Evolutionary conservation across 2,113 vertebrate genomes (phyloP), one percentile per base, ranked within the genome.

Genomic region (Scatophagus argus): DNA sequence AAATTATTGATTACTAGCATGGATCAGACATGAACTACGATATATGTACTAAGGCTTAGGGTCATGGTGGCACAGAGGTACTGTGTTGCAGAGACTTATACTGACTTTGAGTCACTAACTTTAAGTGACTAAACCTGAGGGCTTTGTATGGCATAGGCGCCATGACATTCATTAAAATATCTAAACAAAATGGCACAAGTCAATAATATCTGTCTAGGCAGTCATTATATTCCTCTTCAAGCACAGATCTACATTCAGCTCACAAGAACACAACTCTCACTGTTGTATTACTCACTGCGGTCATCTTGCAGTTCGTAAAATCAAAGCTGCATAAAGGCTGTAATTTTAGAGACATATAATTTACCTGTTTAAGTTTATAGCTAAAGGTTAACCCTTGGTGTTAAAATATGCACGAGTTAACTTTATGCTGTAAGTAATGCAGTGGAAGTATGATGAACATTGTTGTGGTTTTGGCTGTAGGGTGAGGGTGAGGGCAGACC

Each of bases 251-350:
- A 31, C 80, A 71, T 63, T 56, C 65, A 25, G 43, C 55, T 75
- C 49, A 73, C 21, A 31, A 63, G 19, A 61, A 66, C 6, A 46
- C 52, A 54, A 70, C 58, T 79, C 44, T 77, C 71, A 71, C 77
- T 83, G 86, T 87, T 88, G 67, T 79, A 84, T 89, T 89, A 87
- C 87, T 89, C 78, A 84, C 59, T 80, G 83, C 75, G 88, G 91
- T 86, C 86, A 87, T 82, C 83, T 85, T 82, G 86, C 84, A 92
- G 87, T 89, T 90, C 74, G 58, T 92, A 90, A 88, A 91, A 91
- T 91, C 74, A 90, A 85, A 89, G 91, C 61, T 78, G 43, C 49
- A 77, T 82, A 81, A 92, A 85, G 74, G 72, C 85, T 90, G 80
- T 88, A 86, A 92, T 93, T 91, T 88, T 83, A 65, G 34, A 87